phyloP scores from a whole-genome alignment of 2,797 vertebrate genomes.

The Sus cebifrons region DNA sequence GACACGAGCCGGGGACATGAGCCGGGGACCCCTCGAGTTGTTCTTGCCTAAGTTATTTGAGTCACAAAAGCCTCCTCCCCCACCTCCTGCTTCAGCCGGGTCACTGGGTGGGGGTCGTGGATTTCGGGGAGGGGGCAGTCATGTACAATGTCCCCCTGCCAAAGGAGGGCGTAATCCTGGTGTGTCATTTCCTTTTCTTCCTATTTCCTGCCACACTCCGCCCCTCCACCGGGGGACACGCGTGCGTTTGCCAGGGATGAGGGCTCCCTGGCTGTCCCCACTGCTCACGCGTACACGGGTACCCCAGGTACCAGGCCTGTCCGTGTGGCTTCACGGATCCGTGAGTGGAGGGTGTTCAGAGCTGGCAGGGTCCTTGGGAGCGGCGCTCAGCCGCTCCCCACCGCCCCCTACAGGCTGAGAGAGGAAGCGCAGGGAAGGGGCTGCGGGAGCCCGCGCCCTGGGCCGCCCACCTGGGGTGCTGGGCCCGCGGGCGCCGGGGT shows the following conservation, averaged over 20 bases:
- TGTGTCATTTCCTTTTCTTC: background rate
- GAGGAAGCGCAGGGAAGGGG: background rate
- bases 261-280: background rate
- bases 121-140: slow-evolving; percentile 16
- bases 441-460: background rate
- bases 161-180: background rate
- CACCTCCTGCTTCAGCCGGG: background rate
- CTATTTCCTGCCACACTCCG: background rate
- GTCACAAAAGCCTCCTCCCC: slow-evolving; percentile 76
- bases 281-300: background rate
- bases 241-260: background rate
- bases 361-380: background rate
- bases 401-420: background rate
- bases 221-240: background rate
- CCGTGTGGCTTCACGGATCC: background rate
- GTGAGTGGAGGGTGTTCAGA: accelerated
- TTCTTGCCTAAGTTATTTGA: slow-evolving; percentile 87
- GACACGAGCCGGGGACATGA: slow-evolving; percentile 21
- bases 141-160: slow-evolving; percentile 16
- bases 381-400: background rate
- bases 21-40: slow-evolving; percentile 54
- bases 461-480: background rate
- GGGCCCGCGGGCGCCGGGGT: background rate
- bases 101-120: slow-evolving; percentile 1
- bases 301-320: background rate